Conservation (phyloP, 1,140 invertebrate genomes). For the Leucophenga varia region DNA sequence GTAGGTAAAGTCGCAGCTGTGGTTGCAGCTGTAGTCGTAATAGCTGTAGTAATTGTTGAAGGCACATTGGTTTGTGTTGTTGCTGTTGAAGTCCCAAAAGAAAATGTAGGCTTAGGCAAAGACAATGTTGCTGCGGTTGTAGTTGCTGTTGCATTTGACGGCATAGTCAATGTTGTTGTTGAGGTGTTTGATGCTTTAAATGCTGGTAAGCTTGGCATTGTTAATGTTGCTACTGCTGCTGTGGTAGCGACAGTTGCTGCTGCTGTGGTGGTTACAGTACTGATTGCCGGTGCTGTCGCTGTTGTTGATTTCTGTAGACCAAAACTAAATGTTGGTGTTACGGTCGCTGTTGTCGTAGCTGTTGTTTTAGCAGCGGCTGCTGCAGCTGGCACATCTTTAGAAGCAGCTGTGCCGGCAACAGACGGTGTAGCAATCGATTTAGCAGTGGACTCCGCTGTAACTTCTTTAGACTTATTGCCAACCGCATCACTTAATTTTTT, state of each 20-base stretch:
- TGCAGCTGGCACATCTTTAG: background rate
- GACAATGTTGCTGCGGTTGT: constrained; percentile 6
- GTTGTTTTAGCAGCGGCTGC: constrained; percentile 6
- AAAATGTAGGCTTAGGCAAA: no score
- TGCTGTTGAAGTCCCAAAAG: constrained; percentile 16
- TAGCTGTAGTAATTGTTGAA: background rate
- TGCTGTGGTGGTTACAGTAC: background rate
- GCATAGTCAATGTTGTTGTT: background rate
- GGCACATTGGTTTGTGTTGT: constrained; percentile 6
- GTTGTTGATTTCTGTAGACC: background rate
- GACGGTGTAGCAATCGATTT: constrained; percentile 5
- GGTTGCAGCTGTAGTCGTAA: background rate
- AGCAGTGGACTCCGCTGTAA: background rate
- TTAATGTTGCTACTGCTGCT: background rate
- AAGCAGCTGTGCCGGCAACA: background rate
- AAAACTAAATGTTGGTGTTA: background rate
- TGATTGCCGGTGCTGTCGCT: background rate
- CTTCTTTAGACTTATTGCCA: background rate
- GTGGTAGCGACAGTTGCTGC: background rate
- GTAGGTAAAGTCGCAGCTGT: background rate
- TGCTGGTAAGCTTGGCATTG: background rate
- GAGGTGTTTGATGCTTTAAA: background rate
- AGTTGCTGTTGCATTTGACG: constrained; percentile 1
- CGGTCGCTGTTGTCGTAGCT: no score
- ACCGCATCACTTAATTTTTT: background rate